Base-by-base conservation (phyloP, 2,888 invertebrate genomes). In the Phengaris alcon region DNA sequence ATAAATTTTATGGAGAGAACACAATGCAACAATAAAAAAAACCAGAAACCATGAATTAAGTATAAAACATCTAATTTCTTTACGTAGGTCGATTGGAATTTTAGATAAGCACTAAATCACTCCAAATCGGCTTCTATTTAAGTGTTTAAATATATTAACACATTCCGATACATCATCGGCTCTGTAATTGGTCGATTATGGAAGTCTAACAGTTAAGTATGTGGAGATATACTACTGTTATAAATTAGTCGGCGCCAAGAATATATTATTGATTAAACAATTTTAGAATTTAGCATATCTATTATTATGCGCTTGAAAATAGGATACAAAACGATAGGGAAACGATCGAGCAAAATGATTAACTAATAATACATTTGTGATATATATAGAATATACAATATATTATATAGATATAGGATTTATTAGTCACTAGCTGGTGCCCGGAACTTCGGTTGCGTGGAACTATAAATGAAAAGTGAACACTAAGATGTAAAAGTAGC, bases 111-210 rank as follows among this genome's bases (percentile, higher is more conserved):
- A 77, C 74, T 77, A 79, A 77, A 77, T 74, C 77, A 75, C 77
- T 76, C 78, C 78, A 78, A 76, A 76, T 75, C 76, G 55, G 74
- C 69, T 51, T 74, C 76, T 78, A 78, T 80, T 80, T 78, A 77
- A 78, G 75, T 78, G 79, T 81, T 83, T 82, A 79, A 80, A 79
- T 77, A 77, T 81, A 87, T 89, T 87, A 85, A 78, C 87, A 89
- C 88, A 90, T 84, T 82, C 82, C 82, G 78, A 87, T 89, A 85
- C 82, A 88, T 89, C 90, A 89, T 80, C 77, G 85, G 87, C 85
- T 85, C 84, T 80, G 83, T 83, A 82, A 90, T 87, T 82, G 81
- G 84, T 82, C 86, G 79, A 90, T 90, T 88, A 88, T 89, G 87
- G 84, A 76, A 78, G 74, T 46, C 68, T 68, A 79, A 75, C 75